Evolutionary conservation across 2,113 vertebrate species (phyloP).

Genomic region (Vireo altiloquus): DNA sequence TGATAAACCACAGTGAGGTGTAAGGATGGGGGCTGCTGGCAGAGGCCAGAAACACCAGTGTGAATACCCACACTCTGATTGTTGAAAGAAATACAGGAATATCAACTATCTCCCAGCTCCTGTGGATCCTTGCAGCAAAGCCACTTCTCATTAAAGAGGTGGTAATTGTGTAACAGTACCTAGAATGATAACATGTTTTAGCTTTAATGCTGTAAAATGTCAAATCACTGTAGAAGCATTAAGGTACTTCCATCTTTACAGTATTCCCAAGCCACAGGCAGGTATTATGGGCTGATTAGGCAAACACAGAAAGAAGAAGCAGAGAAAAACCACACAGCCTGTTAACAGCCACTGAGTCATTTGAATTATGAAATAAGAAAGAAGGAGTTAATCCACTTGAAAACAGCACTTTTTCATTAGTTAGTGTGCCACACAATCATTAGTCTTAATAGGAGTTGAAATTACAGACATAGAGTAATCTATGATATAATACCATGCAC

Average conservation of each 20-base stretch:
- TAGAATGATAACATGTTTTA: background rate
- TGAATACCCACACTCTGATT: background rate
- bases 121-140: background rate
- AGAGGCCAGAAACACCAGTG: background rate
- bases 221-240: background rate
- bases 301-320: background rate
- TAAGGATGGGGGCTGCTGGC: background rate
- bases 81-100: background rate
- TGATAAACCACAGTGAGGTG: background rate
- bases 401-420: background rate
- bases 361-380: background rate
- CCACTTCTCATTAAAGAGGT: background rate
- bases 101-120: rapidly evolving
- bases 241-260: background rate
- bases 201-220: background rate
- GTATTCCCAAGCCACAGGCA: background rate
- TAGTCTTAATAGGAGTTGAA: background rate
- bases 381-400: background rate
- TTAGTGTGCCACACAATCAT: background rate
- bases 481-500: background rate
- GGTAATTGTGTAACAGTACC: background rate
- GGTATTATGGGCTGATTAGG: background rate
- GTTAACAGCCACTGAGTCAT: background rate
- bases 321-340: background rate
- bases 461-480: background rate